Percentiles rank a stretch among this genome's conserved stretches.
These are phyloP conservation scores for Cardinalis cardinalis DNA, from an alignment of 2,113 vertebrate species.

Conservation along the genomic window DNA sequence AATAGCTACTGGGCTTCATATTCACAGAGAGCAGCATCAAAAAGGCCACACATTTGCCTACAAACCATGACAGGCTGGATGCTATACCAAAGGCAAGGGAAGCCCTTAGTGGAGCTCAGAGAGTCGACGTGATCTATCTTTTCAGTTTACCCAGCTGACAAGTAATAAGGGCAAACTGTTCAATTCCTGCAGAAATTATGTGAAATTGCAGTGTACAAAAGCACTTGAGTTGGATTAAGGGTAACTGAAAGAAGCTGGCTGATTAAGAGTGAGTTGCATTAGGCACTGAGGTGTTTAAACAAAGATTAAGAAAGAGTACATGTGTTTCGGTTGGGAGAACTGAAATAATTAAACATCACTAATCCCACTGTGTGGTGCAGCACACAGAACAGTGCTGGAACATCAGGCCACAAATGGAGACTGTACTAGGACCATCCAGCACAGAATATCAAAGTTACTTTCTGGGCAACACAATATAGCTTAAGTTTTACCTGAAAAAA, in stretches of 20 bases:
- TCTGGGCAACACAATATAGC: not conserved
- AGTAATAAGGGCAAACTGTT: not conserved
- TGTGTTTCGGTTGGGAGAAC: not conserved
- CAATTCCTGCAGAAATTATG: not conserved
- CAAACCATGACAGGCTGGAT: not conserved
- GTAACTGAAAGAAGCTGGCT: not conserved
- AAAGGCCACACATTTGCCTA: not conserved
- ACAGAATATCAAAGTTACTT: not conserved
- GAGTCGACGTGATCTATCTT: not conserved
- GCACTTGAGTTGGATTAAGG: not conserved
- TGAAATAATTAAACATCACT: not conserved
- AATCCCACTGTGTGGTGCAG: accelerated
- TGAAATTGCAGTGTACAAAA: not conserved
- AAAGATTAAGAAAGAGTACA: not conserved
- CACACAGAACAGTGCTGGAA: not conserved
- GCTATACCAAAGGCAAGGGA: not conserved
- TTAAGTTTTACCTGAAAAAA: not conserved
- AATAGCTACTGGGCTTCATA: not conserved
- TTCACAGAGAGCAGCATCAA: not conserved
- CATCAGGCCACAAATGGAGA: not conserved
- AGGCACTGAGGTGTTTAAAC: not conserved
- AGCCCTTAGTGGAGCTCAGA: not conserved
- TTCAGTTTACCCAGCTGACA: not conserved
- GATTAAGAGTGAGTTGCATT: not conserved
- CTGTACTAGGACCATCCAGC: not conserved